Evolutionary conservation across 2,888 invertebrate species (phyloP), one percentile per base, ranked within the genome.

Genomic region (Himalopsyche anomala): DNA sequence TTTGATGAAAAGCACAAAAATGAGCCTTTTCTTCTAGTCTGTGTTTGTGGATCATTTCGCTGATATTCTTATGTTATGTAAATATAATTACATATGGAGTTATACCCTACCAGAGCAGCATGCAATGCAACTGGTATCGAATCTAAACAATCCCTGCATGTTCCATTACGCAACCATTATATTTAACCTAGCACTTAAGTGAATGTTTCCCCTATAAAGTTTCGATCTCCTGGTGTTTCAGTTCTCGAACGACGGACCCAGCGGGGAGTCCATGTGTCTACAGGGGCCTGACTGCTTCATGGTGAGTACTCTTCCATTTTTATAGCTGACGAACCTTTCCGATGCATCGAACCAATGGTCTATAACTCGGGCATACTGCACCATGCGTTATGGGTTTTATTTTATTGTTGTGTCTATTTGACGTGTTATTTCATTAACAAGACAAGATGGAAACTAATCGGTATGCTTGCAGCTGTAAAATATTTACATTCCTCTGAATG

Each of bases 241-340:
- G 95, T 95, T 95, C 90, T 94, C 95, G 90, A 93, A 94, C 91
- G 94, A 94, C 89, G 93, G 94, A 86, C 94, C 94, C 90, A 92
- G 94, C 91, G 94, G 94, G 91, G 94, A 95, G 92, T 94, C 94
- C 86, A 94, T 94, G 90, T 95, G 95, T 91, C 93, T 95, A 91
- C 95, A 95, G 91, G 95, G 95, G 91, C 95, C 95, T 89, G 95
- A 95, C 92, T 95, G 95, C 91, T 95, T 95, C 92, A 95, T 95
- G 95, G 95, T 95, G 91, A 94, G 95, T 93, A 83, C 74, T 86
- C 83, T 54, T 55, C 83, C 62, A 80, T 81, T 83, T 83, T 69
- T 42, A 74, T 82, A 56, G 80, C 19, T 42, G 42, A 51, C 19
- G 51, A 15, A 80, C 80, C 55, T 82, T 56, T 40, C 45, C 56